Base-by-base conservation (phyloP, 2,797 vertebrate species). In the Cynopterus sphinx region DNA sequence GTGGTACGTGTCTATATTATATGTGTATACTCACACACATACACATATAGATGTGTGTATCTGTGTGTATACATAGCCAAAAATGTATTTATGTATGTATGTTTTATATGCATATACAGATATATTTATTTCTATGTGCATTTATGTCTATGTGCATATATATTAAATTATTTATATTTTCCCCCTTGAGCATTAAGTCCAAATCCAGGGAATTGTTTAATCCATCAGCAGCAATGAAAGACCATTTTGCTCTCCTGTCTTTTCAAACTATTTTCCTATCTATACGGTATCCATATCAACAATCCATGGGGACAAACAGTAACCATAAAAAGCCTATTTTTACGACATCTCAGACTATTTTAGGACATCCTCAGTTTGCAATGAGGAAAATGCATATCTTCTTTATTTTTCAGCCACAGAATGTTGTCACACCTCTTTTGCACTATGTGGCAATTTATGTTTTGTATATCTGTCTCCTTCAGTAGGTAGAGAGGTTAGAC, bases 281-380 rank as follows among this genome's bases (percentile, higher is more conserved):
- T 49, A 16, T 26, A 36, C 8, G 68, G 46, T 10, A 73, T 61
- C 15, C 19, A 41, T 33, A 53, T 39, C 9, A 94, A 88, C 10
- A 95, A 95, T 5, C 26, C 12, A 67, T 70, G 41, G 19, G 94
- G 85, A 3, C 67, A 97, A 94, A 90, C 46, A 59, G n/a, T 91
- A 85, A 96, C 19, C 70, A 79, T 6, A 10, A 49, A 85, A 85
- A 83, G 3, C 1, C 46, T 74, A 13, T 9, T 65, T 92, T 41
- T 71, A 33, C 24, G 67, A 93, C 19, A 85, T 68, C 6, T 10
- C 22, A 6, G 10, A 61, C 6, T 39, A 31, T 53, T 85, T 86
- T 5, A 75, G 9, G 46, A 85, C 22, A 77, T 21, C 53, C 21
- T 67, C 43, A 67, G 41, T 49, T 26, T 59, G 24, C 31, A 36